Percentiles rank a stretch among this genome's conserved stretches.
These are phyloP conservation scores for Mohoua ochrocephala DNA, from an alignment of 2,113 vertebrate genomes.

Conservation along the genomic window DNA sequence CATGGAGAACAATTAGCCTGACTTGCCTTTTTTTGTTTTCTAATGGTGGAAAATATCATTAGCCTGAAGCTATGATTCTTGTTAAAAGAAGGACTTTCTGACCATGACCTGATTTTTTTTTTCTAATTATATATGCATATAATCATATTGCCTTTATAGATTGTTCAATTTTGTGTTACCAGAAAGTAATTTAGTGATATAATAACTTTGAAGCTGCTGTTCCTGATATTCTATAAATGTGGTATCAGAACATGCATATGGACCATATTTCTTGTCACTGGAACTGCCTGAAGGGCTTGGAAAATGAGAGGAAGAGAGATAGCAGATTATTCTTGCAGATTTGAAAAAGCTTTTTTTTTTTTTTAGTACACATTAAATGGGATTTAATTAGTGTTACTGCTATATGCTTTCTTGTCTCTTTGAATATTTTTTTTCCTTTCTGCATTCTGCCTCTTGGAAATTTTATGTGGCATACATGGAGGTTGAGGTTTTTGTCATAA, in stretches of 20 bases:
- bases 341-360: not conserved
- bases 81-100: not conserved
- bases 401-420: not conserved
- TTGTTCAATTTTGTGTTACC: not conserved
- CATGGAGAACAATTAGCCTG: not conserved
- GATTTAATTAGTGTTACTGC: not conserved
- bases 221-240: not conserved
- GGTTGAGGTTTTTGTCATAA: not conserved
- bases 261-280: not conserved
- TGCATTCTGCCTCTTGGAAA: not conserved
- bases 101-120: not conserved
- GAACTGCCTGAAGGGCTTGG: not conserved
- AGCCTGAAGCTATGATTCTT: not conserved
- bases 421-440: not conserved
- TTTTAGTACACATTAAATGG: not conserved
- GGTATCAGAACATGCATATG: not conserved
- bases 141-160: not conserved
- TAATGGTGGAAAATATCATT: not conserved
- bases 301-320: not conserved
- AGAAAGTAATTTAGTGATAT: not conserved
- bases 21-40: not conserved
- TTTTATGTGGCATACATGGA: not conserved
- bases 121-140: not conserved
- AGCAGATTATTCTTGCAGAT: not conserved
- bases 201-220: not conserved